Evolutionary conservation across 2,113 vertebrate species (phyloP).

Genomic region (Thermophis baileyi): DNA sequence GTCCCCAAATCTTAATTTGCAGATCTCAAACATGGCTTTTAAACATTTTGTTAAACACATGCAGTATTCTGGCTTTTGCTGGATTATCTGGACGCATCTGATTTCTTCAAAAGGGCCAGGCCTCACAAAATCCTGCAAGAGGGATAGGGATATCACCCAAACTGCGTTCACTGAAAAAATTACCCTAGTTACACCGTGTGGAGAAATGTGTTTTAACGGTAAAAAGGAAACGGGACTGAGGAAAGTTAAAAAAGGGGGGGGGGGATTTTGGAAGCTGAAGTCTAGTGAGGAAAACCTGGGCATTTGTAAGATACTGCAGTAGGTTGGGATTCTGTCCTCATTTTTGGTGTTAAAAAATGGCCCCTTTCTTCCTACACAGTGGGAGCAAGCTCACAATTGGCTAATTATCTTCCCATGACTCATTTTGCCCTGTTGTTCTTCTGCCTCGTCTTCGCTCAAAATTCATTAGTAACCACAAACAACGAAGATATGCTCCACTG

Average conservation of each 20-base stretch:
- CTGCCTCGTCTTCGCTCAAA: background rate
- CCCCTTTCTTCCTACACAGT: background rate
- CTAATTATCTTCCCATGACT: too few species aligned
- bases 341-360: background rate
- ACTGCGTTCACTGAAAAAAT: background rate
- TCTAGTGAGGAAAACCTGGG: background rate
- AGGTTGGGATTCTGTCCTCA: background rate
- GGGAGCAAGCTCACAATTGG: too few species aligned
- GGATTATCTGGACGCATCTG: background rate
- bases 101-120: background rate
- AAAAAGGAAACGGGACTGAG: too few species aligned
- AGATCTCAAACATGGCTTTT: background rate
- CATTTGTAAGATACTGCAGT: background rate
- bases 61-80: background rate
- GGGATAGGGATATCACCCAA: background rate
- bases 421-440: background rate
- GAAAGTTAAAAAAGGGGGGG: background rate
- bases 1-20: background rate
- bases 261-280: background rate
- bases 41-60: background rate
- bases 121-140: background rate
- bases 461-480: background rate
- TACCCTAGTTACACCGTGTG: background rate
- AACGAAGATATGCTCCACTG: background rate
- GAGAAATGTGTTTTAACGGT: background rate